phyloP scores from a whole-genome alignment of 2,888 invertebrate genomes.

The Torymus aiolomorphi region DNA sequence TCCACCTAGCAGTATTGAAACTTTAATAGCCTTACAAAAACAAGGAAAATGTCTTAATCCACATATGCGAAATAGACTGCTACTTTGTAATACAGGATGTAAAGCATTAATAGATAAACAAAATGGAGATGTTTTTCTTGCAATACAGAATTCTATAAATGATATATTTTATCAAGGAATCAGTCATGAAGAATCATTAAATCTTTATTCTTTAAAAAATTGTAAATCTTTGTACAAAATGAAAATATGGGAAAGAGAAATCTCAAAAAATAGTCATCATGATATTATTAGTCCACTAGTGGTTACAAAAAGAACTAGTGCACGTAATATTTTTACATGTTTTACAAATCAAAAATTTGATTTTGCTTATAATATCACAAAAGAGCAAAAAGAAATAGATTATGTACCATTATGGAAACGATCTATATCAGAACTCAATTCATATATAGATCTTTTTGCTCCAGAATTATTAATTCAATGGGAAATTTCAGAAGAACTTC shows the following conservation, averaged over 20 bases:
- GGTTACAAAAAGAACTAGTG: constrained; percentile 46
- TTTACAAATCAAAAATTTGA: constrained; percentile 63
- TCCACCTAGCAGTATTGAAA: constrained; percentile 67
- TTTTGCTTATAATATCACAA: background rate
- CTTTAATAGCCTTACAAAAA: constrained; percentile 64
- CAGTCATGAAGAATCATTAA: constrained; percentile 63
- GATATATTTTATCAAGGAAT: constrained; percentile 73
- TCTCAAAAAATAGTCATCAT: constrained; percentile 31
- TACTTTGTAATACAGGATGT: constrained; percentile 67
- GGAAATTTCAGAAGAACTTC: constrained; percentile 68
- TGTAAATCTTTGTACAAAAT: constrained; percentile 65
- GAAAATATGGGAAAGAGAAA: constrained; percentile 67
- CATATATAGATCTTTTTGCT: constrained; percentile 70
- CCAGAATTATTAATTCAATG: constrained; percentile 70
- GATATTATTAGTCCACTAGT: constrained; percentile 32
- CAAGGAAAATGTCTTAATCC: constrained; percentile 71
- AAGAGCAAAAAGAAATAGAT: constrained; percentile 31
- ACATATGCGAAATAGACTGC: constrained; percentile 65
- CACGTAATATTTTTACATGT: constrained; percentile 56
- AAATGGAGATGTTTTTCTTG: constrained; percentile 62
- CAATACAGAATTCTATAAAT: constrained; percentile 71
- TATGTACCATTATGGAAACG: constrained; percentile 65
- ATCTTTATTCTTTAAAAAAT: constrained; percentile 65
- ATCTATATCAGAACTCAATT: constrained; percentile 64
- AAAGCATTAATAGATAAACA: constrained; percentile 59